phyloP scores from a whole-genome alignment of 2,888 invertebrate species.

The Stramonita haemastoma region DNA sequence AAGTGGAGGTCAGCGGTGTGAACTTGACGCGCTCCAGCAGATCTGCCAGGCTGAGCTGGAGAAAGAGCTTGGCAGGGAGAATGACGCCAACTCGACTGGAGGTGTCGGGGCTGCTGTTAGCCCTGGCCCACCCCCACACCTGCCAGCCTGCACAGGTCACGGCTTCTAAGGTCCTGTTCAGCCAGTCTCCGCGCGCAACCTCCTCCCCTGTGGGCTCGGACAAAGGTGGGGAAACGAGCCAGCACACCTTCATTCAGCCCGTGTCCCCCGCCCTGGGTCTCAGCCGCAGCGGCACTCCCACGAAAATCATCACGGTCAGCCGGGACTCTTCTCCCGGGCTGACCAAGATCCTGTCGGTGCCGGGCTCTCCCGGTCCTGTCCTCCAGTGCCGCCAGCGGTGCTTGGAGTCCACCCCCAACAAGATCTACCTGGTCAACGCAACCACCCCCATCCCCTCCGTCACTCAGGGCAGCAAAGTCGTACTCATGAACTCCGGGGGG shows the following conservation, averaged over 20 bases:
- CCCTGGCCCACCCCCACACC: background rate
- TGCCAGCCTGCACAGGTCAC: constrained; percentile 40
- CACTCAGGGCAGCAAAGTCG: background rate
- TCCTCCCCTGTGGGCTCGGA: constrained; percentile 36
- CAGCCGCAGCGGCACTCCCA: constrained; percentile 46
- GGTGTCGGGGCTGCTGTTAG: constrained; percentile 24
- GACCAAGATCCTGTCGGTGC: constrained; percentile 44
- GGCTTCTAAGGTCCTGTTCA: constrained; percentile 59
- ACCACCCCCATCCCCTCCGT: background rate
- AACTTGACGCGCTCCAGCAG: constrained; percentile 96
- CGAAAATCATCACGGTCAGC: constrained; percentile 45
- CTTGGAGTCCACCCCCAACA: constrained; percentile 41
- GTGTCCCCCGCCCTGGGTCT: constrained; percentile 46
- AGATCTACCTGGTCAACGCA: constrained; percentile 47
- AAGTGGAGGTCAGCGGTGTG: constrained; percentile 79
- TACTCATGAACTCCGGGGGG: constrained; percentile 9
- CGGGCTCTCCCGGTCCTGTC: constrained; percentile 30
- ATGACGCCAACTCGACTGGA: constrained; percentile 27
- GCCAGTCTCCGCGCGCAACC: constrained; percentile 47
- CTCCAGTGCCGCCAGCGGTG: constrained; percentile 14
- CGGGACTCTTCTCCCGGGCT: constrained; percentile 45
- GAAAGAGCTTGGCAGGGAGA: constrained; percentile 82
- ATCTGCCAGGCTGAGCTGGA: constrained; percentile 89
- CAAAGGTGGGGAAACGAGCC: constrained; percentile 36
- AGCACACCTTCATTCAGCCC: constrained; percentile 50